Evolutionary conservation across 2,888 invertebrate genomes (phyloP), one percentile per base, ranked within the genome.

Genomic region (Mactromeris polynyma): DNA sequence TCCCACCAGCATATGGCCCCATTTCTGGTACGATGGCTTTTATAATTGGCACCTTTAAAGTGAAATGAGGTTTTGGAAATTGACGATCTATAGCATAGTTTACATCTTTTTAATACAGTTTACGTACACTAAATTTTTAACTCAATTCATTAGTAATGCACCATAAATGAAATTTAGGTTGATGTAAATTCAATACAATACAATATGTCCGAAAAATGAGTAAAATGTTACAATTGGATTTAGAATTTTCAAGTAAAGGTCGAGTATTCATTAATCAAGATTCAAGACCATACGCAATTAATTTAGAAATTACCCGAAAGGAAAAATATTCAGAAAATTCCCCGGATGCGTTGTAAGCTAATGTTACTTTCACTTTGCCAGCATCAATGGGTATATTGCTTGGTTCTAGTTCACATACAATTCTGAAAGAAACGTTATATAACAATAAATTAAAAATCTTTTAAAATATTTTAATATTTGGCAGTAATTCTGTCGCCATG

Each of bases 1-100:
- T 89, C 11, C 90, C 86, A 6, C 90, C 90, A 2, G 87, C 87
- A 21, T 51, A 19, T 7, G 90, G 90, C 1, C 90, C 90, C 42
- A 83, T 21, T 0, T 51, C 40, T 19, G 90, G 90, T 26, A 46
- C 38, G 4, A 90, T 58, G 9, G 40, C 9, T 1, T 31, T 40
- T 19, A 90, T 54, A 21, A 31, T 54, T 4, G 90, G 87, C 42
- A 82, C 26, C 90, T 90, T 33, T 26, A 64, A 26, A 7, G 58
- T n/a, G n/a, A n/a, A n/a, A n/a, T n/a, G n/a, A n/a, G n/a, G n/a
- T n/a, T n/a, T n/a, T n/a, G n/a, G n/a, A n/a, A n/a, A n/a, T n/a
- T n/a, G n/a, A n/a, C n/a, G n/a, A n/a, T n/a, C n/a, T n/a, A n/a
- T n/a, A n/a, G n/a, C n/a, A n/a, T n/a, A n/a, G n/a, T n/a, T n/a